These are phyloP conservation scores for Hololepta plana DNA, from an alignment of 2,888 invertebrate species.

Conservation along the genomic window DNA sequence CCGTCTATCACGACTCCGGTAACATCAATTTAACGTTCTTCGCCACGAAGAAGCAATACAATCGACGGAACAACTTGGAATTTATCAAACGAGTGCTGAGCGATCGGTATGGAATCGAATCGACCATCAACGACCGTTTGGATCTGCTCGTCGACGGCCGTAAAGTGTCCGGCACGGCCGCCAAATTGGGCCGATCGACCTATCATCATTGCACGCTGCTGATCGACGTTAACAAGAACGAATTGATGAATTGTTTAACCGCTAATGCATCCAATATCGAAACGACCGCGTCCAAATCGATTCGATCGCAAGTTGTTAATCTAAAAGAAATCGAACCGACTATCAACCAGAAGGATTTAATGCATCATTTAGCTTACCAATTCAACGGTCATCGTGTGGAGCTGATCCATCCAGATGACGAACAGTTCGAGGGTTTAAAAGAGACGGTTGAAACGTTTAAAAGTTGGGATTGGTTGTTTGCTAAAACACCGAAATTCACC, in stretches of 20 bases:
- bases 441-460: constrained; percentile 47
- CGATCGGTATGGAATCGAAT: too few relatives aligned
- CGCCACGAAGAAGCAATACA: constrained; percentile 63
- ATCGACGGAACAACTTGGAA: constrained; percentile 74
- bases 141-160: not conserved
- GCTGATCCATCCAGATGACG: constrained; percentile 9
- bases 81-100: too few relatives aligned
- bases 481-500: constrained; percentile 71
- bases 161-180: constrained; percentile 91
- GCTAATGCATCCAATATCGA: constrained; percentile 51
- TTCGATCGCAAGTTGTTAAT: constrained; percentile 67
- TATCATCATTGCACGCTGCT: constrained; percentile 96
- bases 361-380: too few relatives aligned
- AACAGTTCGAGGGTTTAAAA: constrained; percentile 37
- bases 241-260: constrained; percentile 46
- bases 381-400: too few relatives aligned
- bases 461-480: constrained; percentile 80
- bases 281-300: constrained; percentile 73
- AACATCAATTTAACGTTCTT: constrained; percentile 90
- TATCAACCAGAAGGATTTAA: too few relatives aligned
- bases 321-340: too few relatives aligned
- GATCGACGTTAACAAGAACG: constrained; percentile 63
- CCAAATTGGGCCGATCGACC: constrained; percentile 72
- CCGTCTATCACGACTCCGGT: constrained; percentile 90
- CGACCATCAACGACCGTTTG: constrained; percentile 5